phyloP scores from a whole-genome alignment of 2,113 vertebrate genomes.

The Stigmatopora argus region DNA sequence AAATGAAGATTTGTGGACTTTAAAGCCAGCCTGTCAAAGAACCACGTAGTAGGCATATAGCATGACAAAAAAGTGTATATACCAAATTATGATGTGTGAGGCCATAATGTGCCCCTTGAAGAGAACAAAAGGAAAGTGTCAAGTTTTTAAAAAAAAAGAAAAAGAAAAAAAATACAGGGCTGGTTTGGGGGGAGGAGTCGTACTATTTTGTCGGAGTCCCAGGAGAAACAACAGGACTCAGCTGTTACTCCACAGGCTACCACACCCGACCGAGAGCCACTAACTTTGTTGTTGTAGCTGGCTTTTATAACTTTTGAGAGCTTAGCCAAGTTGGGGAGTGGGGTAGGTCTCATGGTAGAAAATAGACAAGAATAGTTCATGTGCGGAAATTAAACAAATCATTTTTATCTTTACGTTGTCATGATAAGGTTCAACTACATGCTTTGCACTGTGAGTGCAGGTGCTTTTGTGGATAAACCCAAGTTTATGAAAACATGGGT shows the following conservation, averaged over 20 bases:
- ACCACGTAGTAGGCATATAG: too few relatives aligned
- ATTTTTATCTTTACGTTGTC: slow-evolving; percentile 6
- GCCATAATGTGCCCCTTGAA: background rate
- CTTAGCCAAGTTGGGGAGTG: slow-evolving; percentile 14
- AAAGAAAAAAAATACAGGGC: background rate
- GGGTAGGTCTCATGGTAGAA: slow-evolving; percentile 21
- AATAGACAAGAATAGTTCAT: slow-evolving; percentile 10
- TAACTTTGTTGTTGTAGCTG: slow-evolving; percentile 64
- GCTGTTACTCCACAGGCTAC: slow-evolving; percentile 62
- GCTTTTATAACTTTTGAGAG: slow-evolving; percentile 44
- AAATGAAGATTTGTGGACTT: too few relatives aligned
- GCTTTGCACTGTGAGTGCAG: slow-evolving; percentile 27
- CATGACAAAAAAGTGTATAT: too few relatives aligned
- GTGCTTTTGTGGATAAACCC: slow-evolving; percentile 51
- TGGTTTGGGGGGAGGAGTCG: slow-evolving; percentile 6
- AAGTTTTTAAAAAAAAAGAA: slow-evolving; percentile 9
- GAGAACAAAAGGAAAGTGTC: slow-evolving; percentile 8
- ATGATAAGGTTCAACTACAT: slow-evolving; percentile 14
- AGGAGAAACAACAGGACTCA: slow-evolving; percentile 66
- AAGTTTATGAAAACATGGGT: slow-evolving; percentile 59
- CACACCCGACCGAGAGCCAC: slow-evolving; percentile 65
- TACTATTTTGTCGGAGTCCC: slow-evolving; percentile 29
- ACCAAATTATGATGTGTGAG: background rate
- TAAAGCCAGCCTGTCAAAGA: too few relatives aligned
- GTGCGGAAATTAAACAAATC: background rate